phyloP scores from a whole-genome alignment of 2,113 vertebrate species.

The Scalopus aquaticus region DNA sequence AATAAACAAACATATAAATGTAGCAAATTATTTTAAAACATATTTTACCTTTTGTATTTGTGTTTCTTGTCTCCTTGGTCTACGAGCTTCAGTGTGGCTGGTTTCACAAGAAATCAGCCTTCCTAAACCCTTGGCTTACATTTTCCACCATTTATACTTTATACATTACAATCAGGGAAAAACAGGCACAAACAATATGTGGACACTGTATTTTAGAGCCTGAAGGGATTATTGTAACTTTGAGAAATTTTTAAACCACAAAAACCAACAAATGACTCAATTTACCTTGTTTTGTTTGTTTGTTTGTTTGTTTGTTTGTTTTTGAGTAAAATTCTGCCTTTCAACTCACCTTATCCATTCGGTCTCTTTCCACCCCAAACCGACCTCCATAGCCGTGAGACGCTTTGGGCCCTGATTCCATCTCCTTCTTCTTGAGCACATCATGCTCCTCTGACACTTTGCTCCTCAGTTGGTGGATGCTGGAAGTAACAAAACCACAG shows the following conservation, averaged over 20 bases:
- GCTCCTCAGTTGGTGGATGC: slow-evolving; percentile 92
- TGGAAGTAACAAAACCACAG: slow-evolving; percentile 72
- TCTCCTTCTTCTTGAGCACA: slow-evolving; percentile 91
- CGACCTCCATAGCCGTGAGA: slow-evolving; percentile 97
- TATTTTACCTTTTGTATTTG: not conserved
- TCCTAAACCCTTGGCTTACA: not conserved
- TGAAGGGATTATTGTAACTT: not conserved
- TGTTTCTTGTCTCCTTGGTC: not conserved
- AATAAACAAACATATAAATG: slow-evolving; percentile 14
- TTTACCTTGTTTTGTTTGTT: not conserved
- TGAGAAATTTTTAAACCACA: slow-evolving; percentile 17
- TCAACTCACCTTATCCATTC: slow-evolving; percentile 94
- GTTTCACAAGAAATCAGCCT: not conserved
- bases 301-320: not conserved
- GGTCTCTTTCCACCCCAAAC: slow-evolving; percentile 95
- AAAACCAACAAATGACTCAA: not conserved
- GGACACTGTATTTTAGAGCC: not conserved
- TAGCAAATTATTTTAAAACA: not conserved
- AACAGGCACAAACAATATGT: not conserved
- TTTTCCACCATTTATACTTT: not conserved
- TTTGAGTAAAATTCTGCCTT: not conserved
- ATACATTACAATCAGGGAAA: not conserved
- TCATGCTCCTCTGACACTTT: slow-evolving; percentile 93
- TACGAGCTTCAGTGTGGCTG: not conserved
- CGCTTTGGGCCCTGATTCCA: slow-evolving; percentile 90